Evolutionary conservation across 2,113 vertebrate genomes (phyloP).

Genomic region (Vicugna pacos): DNA sequence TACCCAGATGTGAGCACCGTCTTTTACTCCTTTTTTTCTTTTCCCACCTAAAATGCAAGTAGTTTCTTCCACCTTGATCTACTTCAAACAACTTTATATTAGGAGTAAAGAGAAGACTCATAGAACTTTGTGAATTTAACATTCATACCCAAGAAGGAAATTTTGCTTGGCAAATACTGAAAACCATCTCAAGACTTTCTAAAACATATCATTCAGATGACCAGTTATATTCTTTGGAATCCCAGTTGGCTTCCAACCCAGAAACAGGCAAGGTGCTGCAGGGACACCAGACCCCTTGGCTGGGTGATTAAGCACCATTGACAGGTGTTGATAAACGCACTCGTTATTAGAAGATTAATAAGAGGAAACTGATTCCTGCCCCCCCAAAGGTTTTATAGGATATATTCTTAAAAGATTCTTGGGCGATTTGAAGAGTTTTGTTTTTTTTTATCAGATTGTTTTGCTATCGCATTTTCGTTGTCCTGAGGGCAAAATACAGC

Average conservation of each 20-base stretch:
- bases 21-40: background rate
- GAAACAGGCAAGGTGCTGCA: background rate
- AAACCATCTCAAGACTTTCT: background rate
- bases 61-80: background rate
- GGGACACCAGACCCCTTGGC: background rate
- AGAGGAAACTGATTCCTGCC: background rate
- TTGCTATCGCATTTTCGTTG: background rate
- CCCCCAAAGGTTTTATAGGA: background rate
- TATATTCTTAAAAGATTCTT: slow-evolving; percentile 18
- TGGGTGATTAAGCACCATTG: background rate
- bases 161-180: background rate
- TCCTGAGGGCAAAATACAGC: background rate
- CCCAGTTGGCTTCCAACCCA: no score
- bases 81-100: background rate
- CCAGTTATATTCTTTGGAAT: background rate
- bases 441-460: background rate
- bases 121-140: background rate
- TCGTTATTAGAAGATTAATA: background rate
- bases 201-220: background rate
- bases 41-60: background rate
- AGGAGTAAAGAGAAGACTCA: background rate
- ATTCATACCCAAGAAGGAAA: background rate
- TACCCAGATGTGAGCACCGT: background rate
- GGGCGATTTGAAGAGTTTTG: background rate
- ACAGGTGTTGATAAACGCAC: background rate